These are phyloP conservation scores for Sclerodermus sp. DNA, from an alignment of 2,888 invertebrate genomes.

Conservation along the genomic window DNA sequence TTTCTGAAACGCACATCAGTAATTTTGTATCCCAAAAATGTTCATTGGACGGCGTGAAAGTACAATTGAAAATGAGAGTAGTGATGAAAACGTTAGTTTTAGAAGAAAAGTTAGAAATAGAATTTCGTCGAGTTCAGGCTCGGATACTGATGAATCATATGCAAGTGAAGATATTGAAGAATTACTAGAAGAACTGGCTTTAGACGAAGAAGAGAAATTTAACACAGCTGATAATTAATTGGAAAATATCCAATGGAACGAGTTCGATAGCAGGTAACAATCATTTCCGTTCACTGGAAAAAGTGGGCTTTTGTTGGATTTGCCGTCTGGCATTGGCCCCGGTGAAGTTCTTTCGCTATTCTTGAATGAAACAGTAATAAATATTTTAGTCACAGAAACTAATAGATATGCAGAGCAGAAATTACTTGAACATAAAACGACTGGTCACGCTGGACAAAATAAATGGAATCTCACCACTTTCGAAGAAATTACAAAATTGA, in stretches of 20 bases:
- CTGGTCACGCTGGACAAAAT: slow-evolving; percentile 19
- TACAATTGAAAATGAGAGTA: too few relatives aligned
- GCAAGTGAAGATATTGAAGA: slow-evolving; percentile 19
- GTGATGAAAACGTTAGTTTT: neutral
- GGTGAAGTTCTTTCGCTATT: slow-evolving; percentile 15
- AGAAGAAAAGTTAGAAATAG: slow-evolving; percentile 18
- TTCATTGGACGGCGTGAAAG: too few relatives aligned
- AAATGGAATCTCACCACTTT: slow-evolving; percentile 26
- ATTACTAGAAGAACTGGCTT: slow-evolving; percentile 14
- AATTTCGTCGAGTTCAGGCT: slow-evolving; percentile 22
- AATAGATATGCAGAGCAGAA: slow-evolving; percentile 27
- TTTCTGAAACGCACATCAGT: too few relatives aligned
- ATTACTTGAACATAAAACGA: slow-evolving; percentile 12
- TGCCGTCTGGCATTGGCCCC: slow-evolving; percentile 14
- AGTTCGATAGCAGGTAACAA: slow-evolving; percentile 12
- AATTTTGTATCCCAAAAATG: too few relatives aligned
- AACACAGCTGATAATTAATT: slow-evolving; percentile 14
- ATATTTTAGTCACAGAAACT: slow-evolving; percentile 17
- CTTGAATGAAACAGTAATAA: slow-evolving; percentile 18
- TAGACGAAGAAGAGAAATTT: slow-evolving; percentile 17
- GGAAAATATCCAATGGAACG: slow-evolving; percentile 16
- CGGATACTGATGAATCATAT: slow-evolving; percentile 18
- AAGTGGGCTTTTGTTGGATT: slow-evolving; percentile 17
- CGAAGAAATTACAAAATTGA: slow-evolving; percentile 27
- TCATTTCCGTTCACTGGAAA: slow-evolving; percentile 19